Evolutionary conservation across 2,797 vertebrate genomes (phyloP).

Genomic region (Cryptoblepharus egeriae): DNA sequence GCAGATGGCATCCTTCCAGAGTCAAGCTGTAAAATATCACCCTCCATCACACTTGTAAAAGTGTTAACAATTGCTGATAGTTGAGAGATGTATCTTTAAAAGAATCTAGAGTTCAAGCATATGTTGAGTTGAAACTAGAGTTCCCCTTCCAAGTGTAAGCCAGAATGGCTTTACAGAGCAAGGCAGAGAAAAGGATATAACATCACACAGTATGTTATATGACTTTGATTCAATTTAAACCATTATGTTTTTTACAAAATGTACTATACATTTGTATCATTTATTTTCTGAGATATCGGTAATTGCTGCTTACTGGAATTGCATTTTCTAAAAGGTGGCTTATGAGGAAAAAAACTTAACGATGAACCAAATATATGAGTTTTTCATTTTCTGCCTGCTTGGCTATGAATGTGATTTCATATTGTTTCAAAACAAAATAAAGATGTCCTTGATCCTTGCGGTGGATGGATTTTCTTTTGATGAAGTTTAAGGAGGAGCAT

Average conservation of each 20-base stretch:
- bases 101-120: background rate
- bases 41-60: constrained; percentile 2
- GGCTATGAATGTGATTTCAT: constrained; percentile 18
- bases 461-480: constrained; percentile 7
- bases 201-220: background rate
- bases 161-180: background rate
- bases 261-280: constrained; percentile 22
- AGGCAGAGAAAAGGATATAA: background rate
- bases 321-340: constrained; percentile 21
- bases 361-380: constrained; percentile 3
- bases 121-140: background rate
- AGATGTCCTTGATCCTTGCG: background rate
- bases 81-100: background rate
- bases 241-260: constrained; percentile 33
- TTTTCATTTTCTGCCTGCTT: constrained; percentile 15
- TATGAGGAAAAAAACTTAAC: constrained; percentile 26
- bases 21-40: constrained; percentile 5
- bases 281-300: constrained; percentile 25
- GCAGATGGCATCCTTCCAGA: constrained; percentile 11
- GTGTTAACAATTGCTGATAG: background rate
- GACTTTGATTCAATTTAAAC: constrained; percentile 15
- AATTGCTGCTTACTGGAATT: constrained; percentile 35
- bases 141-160: background rate
- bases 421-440: constrained; percentile 14
- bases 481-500: constrained; percentile 29